Percentiles rank a stretch among this genome's conserved stretches.
Evolutionary conservation across 92 coral and sea anemone species (phyloP).

Genomic region (Zoanthus gigantus): DNA sequence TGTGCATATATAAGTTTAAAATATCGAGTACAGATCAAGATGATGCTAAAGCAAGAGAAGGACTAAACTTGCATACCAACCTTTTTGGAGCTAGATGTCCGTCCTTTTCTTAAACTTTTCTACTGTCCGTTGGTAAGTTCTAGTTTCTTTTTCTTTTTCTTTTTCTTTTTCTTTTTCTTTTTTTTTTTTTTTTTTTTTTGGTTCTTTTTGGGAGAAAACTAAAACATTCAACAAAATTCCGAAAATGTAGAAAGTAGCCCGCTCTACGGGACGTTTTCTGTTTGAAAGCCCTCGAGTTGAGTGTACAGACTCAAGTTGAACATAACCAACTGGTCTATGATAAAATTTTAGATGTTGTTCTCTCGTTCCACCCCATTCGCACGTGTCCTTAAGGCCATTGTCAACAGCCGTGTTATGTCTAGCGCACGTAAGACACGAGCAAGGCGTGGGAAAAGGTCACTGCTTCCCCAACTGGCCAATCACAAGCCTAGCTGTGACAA

Average conservation of each 20-base stretch:
- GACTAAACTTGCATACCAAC: neutral
- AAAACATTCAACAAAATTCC: neutral
- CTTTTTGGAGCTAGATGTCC: slow-evolving; percentile 11
- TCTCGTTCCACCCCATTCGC: neutral
- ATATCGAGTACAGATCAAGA: too few relatives aligned
- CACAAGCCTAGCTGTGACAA: slow-evolving; percentile 21
- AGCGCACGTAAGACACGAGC: slow-evolving; percentile 49
- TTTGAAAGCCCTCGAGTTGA: slow-evolving; percentile 16
- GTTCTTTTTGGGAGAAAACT: neutral
- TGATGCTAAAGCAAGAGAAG: neutral
- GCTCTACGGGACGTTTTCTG: neutral
- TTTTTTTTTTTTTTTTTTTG: neutral
- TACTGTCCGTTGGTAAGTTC: neutral
- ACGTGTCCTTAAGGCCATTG: slow-evolving; percentile 15
- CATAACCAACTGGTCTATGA: slow-evolving; percentile 3
- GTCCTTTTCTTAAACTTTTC: neutral
- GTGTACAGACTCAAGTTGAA: neutral
- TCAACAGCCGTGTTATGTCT: slow-evolving; percentile 38
- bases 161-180: neutral
- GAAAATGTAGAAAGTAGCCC: neutral
- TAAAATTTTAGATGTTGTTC: neutral
- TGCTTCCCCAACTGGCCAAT: slow-evolving; percentile 20
- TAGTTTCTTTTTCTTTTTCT: neutral
- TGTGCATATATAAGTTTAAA: too few relatives aligned
- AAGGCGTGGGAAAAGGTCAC: slow-evolving; percentile 53